Evolutionary conservation across 2,113 vertebrate species (phyloP).

Genomic region (Motacilla alba): DNA sequence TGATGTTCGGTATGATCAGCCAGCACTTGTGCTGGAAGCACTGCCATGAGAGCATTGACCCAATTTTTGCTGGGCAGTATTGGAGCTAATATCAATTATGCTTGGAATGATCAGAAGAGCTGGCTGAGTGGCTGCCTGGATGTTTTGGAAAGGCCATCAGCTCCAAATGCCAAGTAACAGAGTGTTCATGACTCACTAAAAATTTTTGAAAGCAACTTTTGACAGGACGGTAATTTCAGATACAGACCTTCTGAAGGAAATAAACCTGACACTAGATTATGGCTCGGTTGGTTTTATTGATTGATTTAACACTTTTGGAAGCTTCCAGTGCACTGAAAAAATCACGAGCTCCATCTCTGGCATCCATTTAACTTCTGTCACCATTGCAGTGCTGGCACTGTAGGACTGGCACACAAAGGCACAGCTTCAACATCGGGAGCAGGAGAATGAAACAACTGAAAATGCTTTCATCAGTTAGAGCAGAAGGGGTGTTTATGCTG

Average conservation of each 20-base stretch:
- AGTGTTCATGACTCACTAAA: accelerated
- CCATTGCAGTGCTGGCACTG: not conserved
- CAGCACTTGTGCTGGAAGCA: not conserved
- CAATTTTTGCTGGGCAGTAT: not conserved
- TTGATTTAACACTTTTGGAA: not conserved
- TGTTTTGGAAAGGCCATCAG: not conserved
- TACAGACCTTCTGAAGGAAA: not conserved
- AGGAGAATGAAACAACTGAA: not conserved
- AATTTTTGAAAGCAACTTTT: not conserved
- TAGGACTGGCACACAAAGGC: not conserved
- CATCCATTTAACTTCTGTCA: not conserved
- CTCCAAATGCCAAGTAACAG: not conserved
- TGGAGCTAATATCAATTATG: not conserved
- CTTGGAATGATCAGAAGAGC: not conserved
- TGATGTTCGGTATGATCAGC: accelerated
- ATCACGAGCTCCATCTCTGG: not conserved
- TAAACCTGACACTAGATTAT: not conserved
- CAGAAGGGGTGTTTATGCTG: not conserved
- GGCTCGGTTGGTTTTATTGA: not conserved
- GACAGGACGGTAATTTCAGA: not conserved
- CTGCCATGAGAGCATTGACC: not conserved
- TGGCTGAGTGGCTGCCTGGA: accelerated
- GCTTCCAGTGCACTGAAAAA: not conserved
- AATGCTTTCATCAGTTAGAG: not conserved
- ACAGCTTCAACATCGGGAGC: not conserved